Evolutionary conservation across 2,888 invertebrate species (phyloP), one percentile per base, ranked within the genome.

Genomic region (Volucella bombylans): DNA sequence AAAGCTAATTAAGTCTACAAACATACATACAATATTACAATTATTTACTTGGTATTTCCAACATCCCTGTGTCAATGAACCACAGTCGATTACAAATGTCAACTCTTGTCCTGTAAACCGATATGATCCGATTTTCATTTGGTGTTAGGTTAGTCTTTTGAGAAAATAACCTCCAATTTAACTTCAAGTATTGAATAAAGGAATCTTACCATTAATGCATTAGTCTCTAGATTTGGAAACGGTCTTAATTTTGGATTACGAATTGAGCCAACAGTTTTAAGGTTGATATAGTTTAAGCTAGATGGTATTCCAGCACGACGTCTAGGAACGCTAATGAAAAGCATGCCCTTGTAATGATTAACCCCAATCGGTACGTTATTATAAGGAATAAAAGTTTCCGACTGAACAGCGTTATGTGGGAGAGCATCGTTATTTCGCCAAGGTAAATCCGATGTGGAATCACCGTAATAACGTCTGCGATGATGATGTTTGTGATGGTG

Each of bases 41-140:
- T 57, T 0, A n/a, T 39, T 50, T 64, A 85, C 85, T 49, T 52
- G 85, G 85, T n/a, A 85, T 93, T 89, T 96, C 95, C 71, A 95
- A 89, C 45, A 95, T 90, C 1, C 96, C 96, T 0, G 95, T 95
- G 88, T 96, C 96, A 1, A 96, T 93, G 89, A 95, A 95, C 96
- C 96, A 97, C 1, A 97, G 92, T 6, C 96, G 91, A 54, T 95
- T 94, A 87, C 96, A 97, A 0, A 80, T 88, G 89, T 97, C 97
- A 0, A 95, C 93, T 12, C 93, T 93, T 0, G 95, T 94, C 54
- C 96, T 92, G 89, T 96, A 96, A 3, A 96, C 95, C 0, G 95
- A 96, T 1, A 95, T 93, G 10, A 96, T 89, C 49, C 89, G 88
- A 23, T 88, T 86, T 0, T 77, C 8, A 61, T 88, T 87, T 18